Evolutionary conservation across 35 echinoderm and acorn worm genomes (phyloP).

Genomic region (Lytechinus variegatus): DNA sequence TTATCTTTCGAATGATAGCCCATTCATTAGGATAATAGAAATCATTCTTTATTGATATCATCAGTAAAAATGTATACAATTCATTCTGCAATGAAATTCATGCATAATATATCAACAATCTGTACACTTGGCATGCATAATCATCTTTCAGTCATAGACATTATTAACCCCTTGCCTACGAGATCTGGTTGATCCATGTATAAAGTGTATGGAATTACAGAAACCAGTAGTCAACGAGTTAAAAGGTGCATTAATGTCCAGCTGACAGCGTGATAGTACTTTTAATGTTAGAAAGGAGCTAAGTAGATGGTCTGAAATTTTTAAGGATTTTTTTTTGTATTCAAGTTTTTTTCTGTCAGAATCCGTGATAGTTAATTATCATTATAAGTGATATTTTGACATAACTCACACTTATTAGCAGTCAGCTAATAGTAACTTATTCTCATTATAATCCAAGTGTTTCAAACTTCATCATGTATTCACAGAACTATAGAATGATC

Average conservation of each 20-base stretch:
- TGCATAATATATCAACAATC: background rate
- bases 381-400: no score
- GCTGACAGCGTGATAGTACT: constrained; percentile 8
- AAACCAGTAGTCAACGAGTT: background rate
- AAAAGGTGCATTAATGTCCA: background rate
- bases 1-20: background rate
- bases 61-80: constrained; percentile 20
- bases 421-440: no score
- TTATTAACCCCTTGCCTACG: background rate
- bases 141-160: background rate
- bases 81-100: background rate
- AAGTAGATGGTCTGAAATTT: background rate
- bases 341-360: background rate
- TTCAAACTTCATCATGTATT: no score
- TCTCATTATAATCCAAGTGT: no score
- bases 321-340: background rate
- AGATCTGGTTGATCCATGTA: no score
- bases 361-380: no score
- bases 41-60: background rate
- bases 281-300: background rate
- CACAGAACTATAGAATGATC: no score
- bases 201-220: no score
- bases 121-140: constrained; percentile 3
- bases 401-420: no score
- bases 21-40: background rate